Conservation (phyloP, 2,113 vertebrate genomes). For the Aegithalos caudatus region DNA sequence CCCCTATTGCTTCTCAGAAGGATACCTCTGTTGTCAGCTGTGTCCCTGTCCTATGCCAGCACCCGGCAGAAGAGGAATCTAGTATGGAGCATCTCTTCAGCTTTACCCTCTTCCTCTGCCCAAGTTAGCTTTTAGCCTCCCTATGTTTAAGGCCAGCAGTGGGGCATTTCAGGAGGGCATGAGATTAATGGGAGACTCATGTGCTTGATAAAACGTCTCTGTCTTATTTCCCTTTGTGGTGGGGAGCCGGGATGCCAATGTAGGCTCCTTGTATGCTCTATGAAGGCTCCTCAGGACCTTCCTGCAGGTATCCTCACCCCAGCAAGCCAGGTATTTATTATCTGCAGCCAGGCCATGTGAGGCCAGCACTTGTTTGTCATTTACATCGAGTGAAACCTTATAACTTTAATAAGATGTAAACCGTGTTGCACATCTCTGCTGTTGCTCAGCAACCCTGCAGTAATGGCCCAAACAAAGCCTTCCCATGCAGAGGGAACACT, state of each 20-base stretch:
- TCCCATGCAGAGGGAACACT: not conserved
- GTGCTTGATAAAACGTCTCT: not conserved
- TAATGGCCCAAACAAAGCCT: conserved; percentile 57
- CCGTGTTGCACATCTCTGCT: conserved; percentile 28
- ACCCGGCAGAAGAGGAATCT: not conserved
- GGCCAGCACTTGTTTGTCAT: conserved; percentile 42
- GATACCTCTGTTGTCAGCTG: not conserved
- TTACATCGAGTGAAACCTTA: conserved; percentile 58
- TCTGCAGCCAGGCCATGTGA: not conserved
- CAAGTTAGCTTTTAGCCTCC: not conserved
- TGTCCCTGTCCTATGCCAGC: not conserved
- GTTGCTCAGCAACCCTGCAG: conserved; percentile 49
- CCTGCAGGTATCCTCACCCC: not conserved
- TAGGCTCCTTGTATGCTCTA: not conserved
- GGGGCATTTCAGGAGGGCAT: not conserved
- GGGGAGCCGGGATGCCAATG: accelerated
- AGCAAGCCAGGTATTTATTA: not conserved
- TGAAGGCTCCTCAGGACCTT: not conserved
- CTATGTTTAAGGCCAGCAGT: not conserved
- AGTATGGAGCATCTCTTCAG: not conserved
- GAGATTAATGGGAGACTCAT: not conserved
- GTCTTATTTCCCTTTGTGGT: not conserved
- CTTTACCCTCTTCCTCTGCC: not conserved
- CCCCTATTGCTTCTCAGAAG: not conserved
- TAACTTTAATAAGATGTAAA: conserved; percentile 68